Base-by-base conservation (phyloP, 2,797 vertebrate species). In the Chloroceryle inda region DNA sequence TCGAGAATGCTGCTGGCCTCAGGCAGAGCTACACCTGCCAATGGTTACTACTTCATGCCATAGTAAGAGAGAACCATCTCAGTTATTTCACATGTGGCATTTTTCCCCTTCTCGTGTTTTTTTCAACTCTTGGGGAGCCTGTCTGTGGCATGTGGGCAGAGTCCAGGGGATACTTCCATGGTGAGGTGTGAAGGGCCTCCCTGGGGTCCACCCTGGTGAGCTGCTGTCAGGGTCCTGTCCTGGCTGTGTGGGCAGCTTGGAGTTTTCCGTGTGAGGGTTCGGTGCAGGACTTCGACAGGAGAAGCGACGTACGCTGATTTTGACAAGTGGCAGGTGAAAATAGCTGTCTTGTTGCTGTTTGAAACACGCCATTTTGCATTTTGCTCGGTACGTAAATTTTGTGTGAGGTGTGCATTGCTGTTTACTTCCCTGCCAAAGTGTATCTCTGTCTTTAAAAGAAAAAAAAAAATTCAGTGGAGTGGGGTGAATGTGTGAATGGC, bases 101-200 rank as follows among this genome's bases (percentile, higher is more conserved):
- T 74, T 35, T 24, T 11, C 38, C 8, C 27, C 13, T 13, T 2
- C 2, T 7, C 8, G 29, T 27, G 7, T 27, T 33, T 31, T 31
- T 24, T 10, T 37, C 37, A 6, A 5, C 50, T 16, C n/a, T 8
- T 0, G 1, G 45, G 53, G 35, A 55, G 13, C 35, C 38, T 0
- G 0, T 6, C 15, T 0, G 0, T 12, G 33, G 2, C 2, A 2
- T 9, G 26, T 2, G 16, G 8, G 3, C 9, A 35, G 9, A 10
- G 21, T 10, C 2, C 2, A 55, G 52, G 27, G 52, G 18, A 55
- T 3, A 13, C 22, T 12, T 9, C 50, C 11, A 0, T 1, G 29
- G 11, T 8, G 19, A 23, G 21, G 3, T 1, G 23, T 6, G 47
- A 55, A 35, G 35, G 14, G 44, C n/a, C 2, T 1, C 9, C 17